Evolutionary conservation across 2,113 vertebrate species (phyloP).

Genomic region (Helogale parvula): DNA sequence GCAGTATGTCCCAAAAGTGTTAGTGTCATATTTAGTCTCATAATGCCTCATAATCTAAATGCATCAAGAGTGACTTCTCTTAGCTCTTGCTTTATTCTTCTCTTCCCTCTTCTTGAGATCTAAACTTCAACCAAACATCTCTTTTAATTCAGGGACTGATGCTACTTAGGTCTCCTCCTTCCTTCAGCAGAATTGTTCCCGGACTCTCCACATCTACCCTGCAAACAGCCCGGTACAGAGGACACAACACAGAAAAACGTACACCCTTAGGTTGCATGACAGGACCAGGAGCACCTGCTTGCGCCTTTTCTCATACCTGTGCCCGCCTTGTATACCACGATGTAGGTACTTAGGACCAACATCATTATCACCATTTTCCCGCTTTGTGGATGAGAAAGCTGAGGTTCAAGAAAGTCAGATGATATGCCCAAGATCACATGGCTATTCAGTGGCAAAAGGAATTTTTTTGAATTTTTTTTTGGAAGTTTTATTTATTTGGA

Average conservation of each 20-base stretch:
- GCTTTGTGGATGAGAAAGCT: background rate
- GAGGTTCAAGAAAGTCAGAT: background rate
- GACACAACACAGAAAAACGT: background rate
- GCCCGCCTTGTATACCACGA: background rate
- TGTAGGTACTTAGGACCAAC: background rate
- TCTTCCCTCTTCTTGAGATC: background rate
- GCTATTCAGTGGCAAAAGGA: background rate
- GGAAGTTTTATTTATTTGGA: too few species aligned
- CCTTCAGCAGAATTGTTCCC: background rate
- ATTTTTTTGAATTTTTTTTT: background rate
- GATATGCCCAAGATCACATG: background rate
- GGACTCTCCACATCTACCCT: background rate
- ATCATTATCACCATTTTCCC: too few species aligned
- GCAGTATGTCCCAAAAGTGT: background rate
- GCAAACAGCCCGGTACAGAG: background rate
- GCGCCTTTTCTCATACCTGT: accelerated
- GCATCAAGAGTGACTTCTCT: background rate
- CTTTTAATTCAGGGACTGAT: background rate
- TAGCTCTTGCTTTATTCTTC: background rate
- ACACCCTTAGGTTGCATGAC: accelerated
- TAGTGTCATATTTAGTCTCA: background rate
- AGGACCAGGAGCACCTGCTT: background rate
- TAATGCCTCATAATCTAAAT: background rate
- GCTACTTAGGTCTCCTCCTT: background rate
- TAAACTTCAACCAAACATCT: background rate